Evolutionary conservation across 2,888 invertebrate species (phyloP), one percentile per base, ranked within the genome.

Genomic region (Julus scandinavius): DNA sequence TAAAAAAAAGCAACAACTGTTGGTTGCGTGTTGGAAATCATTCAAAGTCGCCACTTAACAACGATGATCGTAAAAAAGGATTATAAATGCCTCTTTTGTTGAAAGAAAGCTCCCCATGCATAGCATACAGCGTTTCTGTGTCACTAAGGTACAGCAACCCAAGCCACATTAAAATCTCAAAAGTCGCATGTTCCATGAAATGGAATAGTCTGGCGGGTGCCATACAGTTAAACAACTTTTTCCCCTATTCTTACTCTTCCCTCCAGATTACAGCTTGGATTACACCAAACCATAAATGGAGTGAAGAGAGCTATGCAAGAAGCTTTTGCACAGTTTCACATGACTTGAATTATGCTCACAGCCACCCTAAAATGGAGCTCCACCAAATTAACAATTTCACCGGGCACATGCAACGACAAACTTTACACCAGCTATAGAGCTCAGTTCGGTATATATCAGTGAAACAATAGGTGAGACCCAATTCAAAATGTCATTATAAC

Each of bases 231-330:
- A 85, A 85, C 50, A 80, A 85, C 85, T 49, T 85, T 85, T 85
- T 85, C 49, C 50, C 50, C 45, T 85, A 49, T 85, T 85, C 85
- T 85, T 85, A 29, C 41, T 50, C 87, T 72, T 87, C 80, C 63
- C 87, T 87, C n/a, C 50, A 20, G 45, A 72, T 40, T 72, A 58
- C 72, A 87, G 63, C 87, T 87, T 72, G 87, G 45, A 72, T 87
- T 87, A 72, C 87, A 87, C 87, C 87, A 72, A n/a, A 72, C 87
- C 87, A 72, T 87, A 87, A 80, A 87, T 72, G 87, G 87, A 72
- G 80, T 63, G 87, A 87, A 72, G 15, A 45, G 45, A 38, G 80
- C 80, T 80, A 80, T 7, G 80, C 38, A 80, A 80, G 38, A 29
- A 38, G 38, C 80, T 29, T 80, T 72, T 80, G 3, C 63, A 20